Evolutionary conservation across 2,797 vertebrate genomes (phyloP), one percentile per base, ranked within the genome.

Genomic region (Pelodytes ibericus): DNA sequence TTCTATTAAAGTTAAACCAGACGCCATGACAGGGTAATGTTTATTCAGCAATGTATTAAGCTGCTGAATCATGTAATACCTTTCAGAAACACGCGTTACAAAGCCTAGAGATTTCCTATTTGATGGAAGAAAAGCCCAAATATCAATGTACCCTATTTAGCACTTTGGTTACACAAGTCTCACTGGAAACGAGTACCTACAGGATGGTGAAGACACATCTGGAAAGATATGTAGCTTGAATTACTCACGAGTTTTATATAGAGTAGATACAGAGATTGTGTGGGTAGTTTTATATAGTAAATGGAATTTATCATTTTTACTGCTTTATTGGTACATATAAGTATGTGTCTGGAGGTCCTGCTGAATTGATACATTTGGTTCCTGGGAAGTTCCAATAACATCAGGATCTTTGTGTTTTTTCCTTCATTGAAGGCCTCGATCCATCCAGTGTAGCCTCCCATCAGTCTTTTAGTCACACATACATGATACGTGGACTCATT

Each of bases 111-210:
- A 6, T 60, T 31, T 71, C 39, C 31, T 30, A 11, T 41, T 58
- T n/a, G 16, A 27, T 39, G 31, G 71, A 65, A 65, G 33, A 39
- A 70, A 62, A 20, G 16, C 3, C 18, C n/a, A 61, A 60, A 44
- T 41, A 36, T 49, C 22, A 29, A 75, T 62, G 44, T 60, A 64
- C 64, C 39, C 59, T 25, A 59, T 67, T 44, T 20, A 61, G 65
- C 7, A 30, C 20, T 39, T n/a, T 69, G 47, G 44, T 62, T 72
- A 53, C 59, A 72, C 62, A 30, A 33, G 27, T 72, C 39, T 49
- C 33, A 22, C 13, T 20, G 26, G 20, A 53, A 64, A 27, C 1
- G 3, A 29, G 30, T 39, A 5, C 41, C 10, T 6, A n/a, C 11
- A 41, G 31, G 15, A 53, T 53, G 31, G 6, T 30, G 16, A 69